Percentiles rank a stretch among this genome's conserved stretches.
Conservation (phyloP, 1,140 invertebrate genomes). For the Rhopalosiphum maidis region DNA sequence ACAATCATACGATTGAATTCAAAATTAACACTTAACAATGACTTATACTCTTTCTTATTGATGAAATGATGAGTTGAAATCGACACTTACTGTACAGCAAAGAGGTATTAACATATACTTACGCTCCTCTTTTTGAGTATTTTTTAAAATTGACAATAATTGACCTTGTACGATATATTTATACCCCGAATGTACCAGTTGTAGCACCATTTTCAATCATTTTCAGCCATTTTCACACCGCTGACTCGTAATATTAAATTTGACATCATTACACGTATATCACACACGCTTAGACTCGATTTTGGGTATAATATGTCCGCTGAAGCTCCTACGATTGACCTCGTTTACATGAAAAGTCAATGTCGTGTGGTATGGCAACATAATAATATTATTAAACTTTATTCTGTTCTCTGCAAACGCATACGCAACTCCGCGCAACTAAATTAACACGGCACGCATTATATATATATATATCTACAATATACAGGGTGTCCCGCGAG, state of each 20-base stretch:
- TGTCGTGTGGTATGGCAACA: not conserved
- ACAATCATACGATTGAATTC: too few relatives aligned
- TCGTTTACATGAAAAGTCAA: not conserved
- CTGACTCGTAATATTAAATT: not conserved
- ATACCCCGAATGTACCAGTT: too few relatives aligned
- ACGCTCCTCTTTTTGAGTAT: too few relatives aligned
- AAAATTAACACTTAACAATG: too few relatives aligned
- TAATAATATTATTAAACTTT: slow-evolving; percentile 10
- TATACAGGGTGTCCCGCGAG: slow-evolving; percentile 1
- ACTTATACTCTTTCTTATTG: too few relatives aligned
- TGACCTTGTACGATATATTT: too few relatives aligned
- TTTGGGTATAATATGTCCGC: too few relatives aligned
- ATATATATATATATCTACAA: not conserved
- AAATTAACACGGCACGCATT: not conserved
- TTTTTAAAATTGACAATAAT: too few relatives aligned
- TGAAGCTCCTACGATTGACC: not conserved
- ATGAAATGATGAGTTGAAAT: too few relatives aligned
- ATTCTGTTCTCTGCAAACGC: not conserved
- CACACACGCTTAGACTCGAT: not conserved
- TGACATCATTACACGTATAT: not conserved
- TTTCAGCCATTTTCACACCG: not conserved
- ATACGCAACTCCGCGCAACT: not conserved
- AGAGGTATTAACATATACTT: too few relatives aligned
- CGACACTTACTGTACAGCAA: too few relatives aligned
- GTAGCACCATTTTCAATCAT: not conserved